A percentile compares a stretch with the other conserved stretches of the same genome.
Evolutionary conservation across 2,888 invertebrate species (phyloP).

Genomic region (Xanthia icteritia): DNA sequence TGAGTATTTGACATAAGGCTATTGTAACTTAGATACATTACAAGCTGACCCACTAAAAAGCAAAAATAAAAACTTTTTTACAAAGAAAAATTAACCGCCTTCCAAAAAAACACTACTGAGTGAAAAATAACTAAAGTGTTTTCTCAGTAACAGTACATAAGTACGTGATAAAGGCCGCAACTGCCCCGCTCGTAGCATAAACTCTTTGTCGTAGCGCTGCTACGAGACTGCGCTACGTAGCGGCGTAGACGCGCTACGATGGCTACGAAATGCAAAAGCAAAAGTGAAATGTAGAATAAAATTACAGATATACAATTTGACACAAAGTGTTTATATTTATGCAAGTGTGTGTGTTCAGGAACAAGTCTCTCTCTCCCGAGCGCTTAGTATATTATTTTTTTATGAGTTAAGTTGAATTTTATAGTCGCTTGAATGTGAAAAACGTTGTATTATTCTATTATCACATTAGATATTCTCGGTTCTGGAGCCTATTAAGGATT

Average conservation of each 20-base stretch:
- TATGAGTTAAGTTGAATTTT: background rate
- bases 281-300: slow-evolving; percentile 25
- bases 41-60: no score
- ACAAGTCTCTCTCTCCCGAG: background rate
- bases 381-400: background rate
- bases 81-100: no score
- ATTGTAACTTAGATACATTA: no score
- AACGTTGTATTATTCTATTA: background rate
- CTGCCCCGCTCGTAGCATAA: slow-evolving; percentile 19
- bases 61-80: no score
- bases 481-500: background rate
- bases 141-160: slow-evolving; percentile 15
- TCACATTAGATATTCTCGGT: background rate
- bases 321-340: background rate
- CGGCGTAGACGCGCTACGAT: slow-evolving; percentile 8
- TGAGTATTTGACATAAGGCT: no score
- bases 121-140: no score
- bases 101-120: no score
- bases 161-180: slow-evolving; percentile 16
- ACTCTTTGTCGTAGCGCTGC: slow-evolving; percentile 26
- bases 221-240: slow-evolving; percentile 21
- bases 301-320: background rate
- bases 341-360: background rate
- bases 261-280: slow-evolving; percentile 15
- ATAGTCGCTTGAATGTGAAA: background rate